Evolutionary conservation across 92 coral and sea anemone genomes (phyloP), one percentile per base, ranked within the genome.

Genomic region (Zoanthus sansibaricus): DNA sequence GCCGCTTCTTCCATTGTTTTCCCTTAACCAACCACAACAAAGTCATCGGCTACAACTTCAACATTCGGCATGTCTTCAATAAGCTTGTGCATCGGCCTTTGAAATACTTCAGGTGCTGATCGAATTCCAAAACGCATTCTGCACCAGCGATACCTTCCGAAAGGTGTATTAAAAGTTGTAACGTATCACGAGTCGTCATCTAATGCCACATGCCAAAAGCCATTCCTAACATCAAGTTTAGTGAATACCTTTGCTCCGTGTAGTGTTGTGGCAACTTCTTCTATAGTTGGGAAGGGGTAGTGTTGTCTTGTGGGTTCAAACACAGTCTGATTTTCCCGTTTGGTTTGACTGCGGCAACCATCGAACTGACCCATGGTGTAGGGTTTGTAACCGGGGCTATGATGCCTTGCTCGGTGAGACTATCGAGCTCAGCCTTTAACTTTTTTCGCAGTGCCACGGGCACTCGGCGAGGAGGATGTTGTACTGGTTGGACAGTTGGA

Each of bases 161-260:
- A 25, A 25, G 25, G 25, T 25, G 25, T 25, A 25, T 25, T 25
- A 25, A 25, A 25, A 25, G 25, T 25, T 25, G 25, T 25, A 25
- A 25, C 25, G 25, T 25, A 25, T 25, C 0, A 5, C 52, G 52
- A 72, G 16, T 37, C 12, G 54, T 21, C 51, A 72, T 45, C 14
- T 52, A 12, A 13, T 51, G 30, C 71, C 4, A 51, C 15, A 31
- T 51, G 68, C 71, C 62, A 51, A 51, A 76, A 76, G 6, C 80
- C 58, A n/a, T 75, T 76, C 67, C 47, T 58, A 78, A 56, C 71
- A 16, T 25, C 67, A 45, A 56, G 0, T n/a, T 17, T 78, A 46
- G 58, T 78, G 49, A 37, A 62, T 20, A 59, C 4, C 20, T 59
- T 59, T 59, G 62, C 20, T 14, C 67, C 21, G 16, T 59, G 67